A percentile compares a stretch with the other conserved stretches of the same genome.
Conservation (phyloP, 2,113 vertebrate species). For the Aleadryas rufinucha region DNA sequence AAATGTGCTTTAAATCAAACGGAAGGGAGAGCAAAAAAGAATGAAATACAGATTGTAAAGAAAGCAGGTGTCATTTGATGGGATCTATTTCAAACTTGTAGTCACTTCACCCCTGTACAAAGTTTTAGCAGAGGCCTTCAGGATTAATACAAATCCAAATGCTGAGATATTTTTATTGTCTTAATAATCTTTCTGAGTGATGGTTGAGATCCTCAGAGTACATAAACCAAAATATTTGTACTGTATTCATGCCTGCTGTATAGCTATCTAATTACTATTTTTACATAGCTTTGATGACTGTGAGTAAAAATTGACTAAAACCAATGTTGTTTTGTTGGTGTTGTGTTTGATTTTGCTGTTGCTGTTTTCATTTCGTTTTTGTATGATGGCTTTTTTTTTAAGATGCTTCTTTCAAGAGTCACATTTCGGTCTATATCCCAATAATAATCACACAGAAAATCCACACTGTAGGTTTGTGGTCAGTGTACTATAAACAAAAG, state of each 20-base stretch:
- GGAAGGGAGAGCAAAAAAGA: background rate
- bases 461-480: background rate
- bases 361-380: background rate
- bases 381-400: background rate
- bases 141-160: background rate
- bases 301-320: background rate
- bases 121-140: background rate
- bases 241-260: background rate
- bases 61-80: background rate
- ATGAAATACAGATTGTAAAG: background rate
- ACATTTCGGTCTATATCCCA: background rate
- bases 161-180: background rate
- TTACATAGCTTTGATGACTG: background rate
- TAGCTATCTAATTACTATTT: background rate
- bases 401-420: background rate
- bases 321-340: background rate
- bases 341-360: background rate
- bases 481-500: background rate
- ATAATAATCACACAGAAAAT: background rate
- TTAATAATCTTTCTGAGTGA: background rate
- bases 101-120: background rate
- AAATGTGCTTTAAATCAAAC: background rate
- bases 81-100: background rate
- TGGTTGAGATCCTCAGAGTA: background rate
- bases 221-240: background rate